phyloP scores from a whole-genome alignment of 30 jellyfish, hydroid and myxozoan species.

The Pseudorhiza aurosa region DNA sequence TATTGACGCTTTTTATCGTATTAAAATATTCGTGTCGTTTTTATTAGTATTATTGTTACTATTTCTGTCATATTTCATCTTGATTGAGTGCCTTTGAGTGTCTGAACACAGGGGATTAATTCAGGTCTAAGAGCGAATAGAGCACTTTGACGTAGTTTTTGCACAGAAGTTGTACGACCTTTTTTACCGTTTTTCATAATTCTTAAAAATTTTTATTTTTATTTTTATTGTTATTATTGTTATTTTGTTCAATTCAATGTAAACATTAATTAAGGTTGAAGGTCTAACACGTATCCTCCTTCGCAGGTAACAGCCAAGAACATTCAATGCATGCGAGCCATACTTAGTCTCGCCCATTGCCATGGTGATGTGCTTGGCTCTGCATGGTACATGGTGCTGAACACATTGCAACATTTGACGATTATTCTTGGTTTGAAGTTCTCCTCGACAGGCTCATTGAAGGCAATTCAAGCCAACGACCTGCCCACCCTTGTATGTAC shows the following conservation, averaged over 20 bases:
- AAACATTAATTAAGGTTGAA: not conserved
- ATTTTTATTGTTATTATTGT: not conserved
- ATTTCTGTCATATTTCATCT: too few relatives aligned
- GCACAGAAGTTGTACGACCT: too few relatives aligned
- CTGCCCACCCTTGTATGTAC: constrained; percentile 79
- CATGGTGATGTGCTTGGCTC: constrained; percentile 93
- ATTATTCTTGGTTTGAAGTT: constrained; percentile 85
- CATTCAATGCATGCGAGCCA: constrained; percentile 96
- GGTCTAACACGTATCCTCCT: not conserved
- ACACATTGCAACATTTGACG: constrained; percentile 90
- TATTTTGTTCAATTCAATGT: not conserved
- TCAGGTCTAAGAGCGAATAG: too few relatives aligned
- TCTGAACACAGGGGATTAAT: too few relatives aligned
- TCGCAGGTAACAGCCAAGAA: constrained; percentile 86
- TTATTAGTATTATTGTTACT: too few relatives aligned
- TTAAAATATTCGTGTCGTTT: too few relatives aligned
- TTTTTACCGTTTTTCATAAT: too few relatives aligned
- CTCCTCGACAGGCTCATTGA: constrained; percentile 82
- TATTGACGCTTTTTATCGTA: too few relatives aligned
- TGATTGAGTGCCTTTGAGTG: too few relatives aligned
- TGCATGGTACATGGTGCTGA: constrained; percentile 90
- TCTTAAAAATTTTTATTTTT: too few relatives aligned
- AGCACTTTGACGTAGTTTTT: too few relatives aligned
- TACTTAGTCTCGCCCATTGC: constrained; percentile 93
- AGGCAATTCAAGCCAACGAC: constrained; percentile 88